Evolutionary conservation across 2,113 vertebrate species (phyloP), one percentile per base, ranked within the genome.

Genomic region (Zeus faber): DNA sequence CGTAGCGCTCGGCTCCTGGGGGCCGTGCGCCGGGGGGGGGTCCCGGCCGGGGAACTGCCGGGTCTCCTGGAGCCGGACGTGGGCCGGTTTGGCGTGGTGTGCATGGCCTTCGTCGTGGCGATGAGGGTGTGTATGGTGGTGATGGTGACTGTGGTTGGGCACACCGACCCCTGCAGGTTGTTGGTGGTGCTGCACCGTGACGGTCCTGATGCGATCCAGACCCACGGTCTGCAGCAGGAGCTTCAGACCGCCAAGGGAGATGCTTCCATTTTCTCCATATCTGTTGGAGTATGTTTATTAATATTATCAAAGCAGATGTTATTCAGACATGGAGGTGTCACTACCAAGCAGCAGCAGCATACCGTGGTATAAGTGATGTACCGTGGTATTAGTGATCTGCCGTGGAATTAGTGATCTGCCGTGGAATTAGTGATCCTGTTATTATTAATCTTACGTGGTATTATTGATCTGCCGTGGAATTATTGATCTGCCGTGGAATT

Each of bases 161-260:
- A n/a, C n/a, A n/a, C n/a, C n/a, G n/a, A n/a, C n/a, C n/a, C n/a
- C n/a, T n/a, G n/a, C 79, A 0, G 85, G 50, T 0, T 61, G 58
- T 27, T 90, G 80, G 6, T 82, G 85, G 2, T 92, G 92, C 20
- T 88, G 89, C 49, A 91, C 84, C 39, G 49, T 89, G 17, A 94
- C 73, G 27, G 29, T 89, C 72, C 91, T 86, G 63, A 91, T 73
- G 45, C 86, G 91, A 70, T 91, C 91, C 55, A 97, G 77, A 0
- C 94, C 94, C 39, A 98, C 89, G 3, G 83, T 95, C 41, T 87
- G 84, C 1, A 99, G 71, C 18, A 99, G 84, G 22, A 91, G 93
- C 75, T 81, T 90, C 2, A 99, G 87, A 0, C 95, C 96, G 24
- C 88, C 87, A 57, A 97, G 47, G 0, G 94, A 93, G 54, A 99